Evolutionary conservation across 2,797 vertebrate species (phyloP).

Genomic region (Crenuchus spilurus): DNA sequence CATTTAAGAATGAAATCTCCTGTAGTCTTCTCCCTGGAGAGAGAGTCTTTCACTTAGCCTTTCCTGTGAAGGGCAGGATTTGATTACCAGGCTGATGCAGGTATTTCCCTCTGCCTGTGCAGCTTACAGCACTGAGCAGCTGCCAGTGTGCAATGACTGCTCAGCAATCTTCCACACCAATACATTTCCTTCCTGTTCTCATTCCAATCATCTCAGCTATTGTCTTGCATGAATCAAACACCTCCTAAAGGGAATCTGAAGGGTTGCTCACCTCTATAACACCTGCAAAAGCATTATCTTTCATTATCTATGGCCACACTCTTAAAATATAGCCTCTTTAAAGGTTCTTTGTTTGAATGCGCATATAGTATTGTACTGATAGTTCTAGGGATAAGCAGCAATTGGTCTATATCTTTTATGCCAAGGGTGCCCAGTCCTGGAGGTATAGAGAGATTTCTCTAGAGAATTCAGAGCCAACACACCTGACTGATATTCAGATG

Average conservation of each 20-base stretch:
- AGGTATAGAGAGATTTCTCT: too few species aligned
- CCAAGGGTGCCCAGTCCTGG: too few species aligned
- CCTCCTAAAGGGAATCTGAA: background rate
- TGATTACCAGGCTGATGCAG: slow-evolving; percentile 78
- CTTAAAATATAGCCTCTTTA: too few species aligned
- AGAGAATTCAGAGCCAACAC: too few species aligned
- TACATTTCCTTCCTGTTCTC: slow-evolving; percentile 31
- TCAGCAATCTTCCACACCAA: slow-evolving; percentile 69
- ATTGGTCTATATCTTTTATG: too few species aligned
- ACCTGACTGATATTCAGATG: too few species aligned
- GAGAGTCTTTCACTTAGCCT: slow-evolving; percentile 67
- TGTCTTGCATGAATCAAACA: background rate
- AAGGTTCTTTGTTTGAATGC: too few species aligned
- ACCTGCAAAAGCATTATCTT: too few species aligned
- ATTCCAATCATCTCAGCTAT: slow-evolving; percentile 5
- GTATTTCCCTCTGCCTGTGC: slow-evolving; percentile 73
- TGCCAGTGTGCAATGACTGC: slow-evolving; percentile 73
- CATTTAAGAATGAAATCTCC: slow-evolving; percentile 52
- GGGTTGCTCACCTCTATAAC: too few species aligned
- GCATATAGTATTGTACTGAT: too few species aligned
- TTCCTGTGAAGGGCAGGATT: slow-evolving; percentile 74
- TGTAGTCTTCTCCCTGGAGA: slow-evolving; percentile 63
- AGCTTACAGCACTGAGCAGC: slow-evolving; percentile 74
- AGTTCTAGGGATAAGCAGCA: too few species aligned
- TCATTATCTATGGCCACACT: too few species aligned